A percentile compares a stretch with the other conserved stretches of the same genome.
Evolutionary conservation across 1,140 invertebrate genomes (phyloP).

Genomic region (Tetraneura akinire): DNA sequence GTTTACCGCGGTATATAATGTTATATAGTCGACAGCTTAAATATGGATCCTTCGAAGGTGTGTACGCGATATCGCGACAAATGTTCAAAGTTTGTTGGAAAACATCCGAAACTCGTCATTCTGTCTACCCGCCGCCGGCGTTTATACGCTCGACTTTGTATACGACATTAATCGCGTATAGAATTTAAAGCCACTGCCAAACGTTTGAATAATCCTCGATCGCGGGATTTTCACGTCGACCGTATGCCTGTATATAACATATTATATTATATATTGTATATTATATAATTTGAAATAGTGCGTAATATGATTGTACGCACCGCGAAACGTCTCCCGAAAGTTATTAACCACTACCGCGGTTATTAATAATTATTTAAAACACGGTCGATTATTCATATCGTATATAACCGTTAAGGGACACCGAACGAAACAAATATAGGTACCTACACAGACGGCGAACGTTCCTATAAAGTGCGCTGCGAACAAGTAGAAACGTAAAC

Average conservation of each 20-base stretch:
- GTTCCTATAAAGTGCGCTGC: no score
- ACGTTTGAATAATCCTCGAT: conserved; percentile 12
- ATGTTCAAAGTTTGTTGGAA: conserved; percentile 24
- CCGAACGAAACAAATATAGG: no score
- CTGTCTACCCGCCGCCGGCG: background rate
- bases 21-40: background rate
- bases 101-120: conserved; percentile 13
- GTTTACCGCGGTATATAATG: no score
- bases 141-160: background rate
- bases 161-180: conserved; percentile 18
- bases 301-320: background rate
- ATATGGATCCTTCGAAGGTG: background rate
- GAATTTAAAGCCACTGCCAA: background rate
- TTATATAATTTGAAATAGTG: no score
- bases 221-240: background rate
- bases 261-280: no score
- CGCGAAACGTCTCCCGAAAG: background rate
- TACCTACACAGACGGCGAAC: no score
- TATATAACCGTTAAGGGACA: no score
- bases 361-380: background rate
- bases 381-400: background rate
- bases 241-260: background rate
- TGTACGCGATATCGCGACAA: conserved; percentile 3
- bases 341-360: background rate
- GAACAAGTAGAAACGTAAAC: no score